Evolutionary conservation across 2,113 vertebrate genomes (phyloP).

Genomic region (Micronisus gabar): DNA sequence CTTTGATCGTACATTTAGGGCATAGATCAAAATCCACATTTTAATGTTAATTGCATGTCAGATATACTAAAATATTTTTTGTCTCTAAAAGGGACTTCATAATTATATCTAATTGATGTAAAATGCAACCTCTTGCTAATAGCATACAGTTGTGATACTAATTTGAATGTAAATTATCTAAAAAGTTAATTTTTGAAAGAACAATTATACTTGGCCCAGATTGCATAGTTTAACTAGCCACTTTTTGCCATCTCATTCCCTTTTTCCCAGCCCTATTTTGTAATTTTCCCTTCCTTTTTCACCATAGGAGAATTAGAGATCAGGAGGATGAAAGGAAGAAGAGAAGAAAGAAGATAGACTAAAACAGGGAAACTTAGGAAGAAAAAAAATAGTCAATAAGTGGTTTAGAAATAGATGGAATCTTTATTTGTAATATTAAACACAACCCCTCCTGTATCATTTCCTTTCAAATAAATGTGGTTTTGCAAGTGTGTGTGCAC

Average conservation of each 20-base stretch:
- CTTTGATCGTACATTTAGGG: background rate
- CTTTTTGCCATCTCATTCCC: background rate
- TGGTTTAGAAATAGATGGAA: background rate
- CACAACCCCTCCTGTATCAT: accelerated
- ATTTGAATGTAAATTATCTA: background rate
- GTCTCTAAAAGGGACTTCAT: background rate
- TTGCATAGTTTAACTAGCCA: background rate
- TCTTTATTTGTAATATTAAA: background rate
- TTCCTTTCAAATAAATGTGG: background rate
- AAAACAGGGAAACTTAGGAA: background rate
- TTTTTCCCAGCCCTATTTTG: background rate
- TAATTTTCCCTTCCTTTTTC: background rate
- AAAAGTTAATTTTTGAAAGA: background rate
- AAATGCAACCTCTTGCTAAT: background rate
- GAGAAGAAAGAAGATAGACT: background rate
- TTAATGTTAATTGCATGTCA: background rate
- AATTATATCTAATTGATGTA: background rate
- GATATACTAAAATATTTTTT: background rate
- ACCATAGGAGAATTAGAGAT: background rate
- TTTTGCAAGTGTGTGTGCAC: background rate
- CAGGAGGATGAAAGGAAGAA: background rate
- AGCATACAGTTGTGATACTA: background rate
- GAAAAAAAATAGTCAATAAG: background rate
- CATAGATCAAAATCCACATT: background rate
- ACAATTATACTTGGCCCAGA: background rate